Conservation (phyloP, 2,113 vertebrate genomes). For the Callospermophilus lateralis region DNA sequence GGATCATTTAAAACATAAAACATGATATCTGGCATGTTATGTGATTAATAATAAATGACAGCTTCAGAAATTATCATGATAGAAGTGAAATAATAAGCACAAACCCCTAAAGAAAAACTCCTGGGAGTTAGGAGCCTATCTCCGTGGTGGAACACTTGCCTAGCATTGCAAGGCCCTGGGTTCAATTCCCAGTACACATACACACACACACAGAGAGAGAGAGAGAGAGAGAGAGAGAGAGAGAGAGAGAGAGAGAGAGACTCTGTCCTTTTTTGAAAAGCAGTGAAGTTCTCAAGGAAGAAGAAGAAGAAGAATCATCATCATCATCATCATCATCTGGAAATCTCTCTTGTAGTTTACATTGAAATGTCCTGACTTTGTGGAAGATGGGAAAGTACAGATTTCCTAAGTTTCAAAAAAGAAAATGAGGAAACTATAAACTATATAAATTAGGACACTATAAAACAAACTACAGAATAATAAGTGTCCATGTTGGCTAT, state of each 20-base stretch:
- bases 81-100: neutral
- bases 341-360: neutral
- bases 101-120: slow-evolving; percentile 8
- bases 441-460: neutral
- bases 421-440: neutral
- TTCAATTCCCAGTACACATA: no score
- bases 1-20: neutral
- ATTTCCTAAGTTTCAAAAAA: slow-evolving; percentile 22
- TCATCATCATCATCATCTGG: neutral
- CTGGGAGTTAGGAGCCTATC: no score
- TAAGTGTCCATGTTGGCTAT: neutral
- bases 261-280: neutral
- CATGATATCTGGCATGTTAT: neutral
- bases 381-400: neutral
- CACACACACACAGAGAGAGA: no score
- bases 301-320: neutral
- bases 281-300: neutral
- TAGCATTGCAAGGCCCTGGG: no score
- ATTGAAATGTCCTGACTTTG: neutral
- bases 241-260: no score
- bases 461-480: neutral
- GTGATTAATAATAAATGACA: slow-evolving; percentile 1
- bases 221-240: no score
- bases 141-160: no score
- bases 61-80: slow-evolving; percentile 4